These are phyloP conservation scores for Hirtodrosophila histrioides DNA, from an alignment of 2,888 invertebrate genomes.

Conservation along the genomic window DNA sequence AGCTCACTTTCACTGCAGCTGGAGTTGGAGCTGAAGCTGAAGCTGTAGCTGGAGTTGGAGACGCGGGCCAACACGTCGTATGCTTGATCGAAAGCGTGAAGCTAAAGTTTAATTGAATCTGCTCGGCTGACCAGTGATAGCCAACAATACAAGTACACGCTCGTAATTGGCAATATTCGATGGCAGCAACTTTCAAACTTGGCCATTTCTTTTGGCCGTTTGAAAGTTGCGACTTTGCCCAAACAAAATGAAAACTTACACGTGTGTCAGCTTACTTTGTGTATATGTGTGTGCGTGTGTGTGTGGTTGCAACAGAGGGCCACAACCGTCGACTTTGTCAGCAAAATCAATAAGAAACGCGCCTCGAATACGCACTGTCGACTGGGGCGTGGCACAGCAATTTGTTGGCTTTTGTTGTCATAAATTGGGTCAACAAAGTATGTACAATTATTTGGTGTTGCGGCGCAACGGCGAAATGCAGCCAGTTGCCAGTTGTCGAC, in stretches of 20 bases:
- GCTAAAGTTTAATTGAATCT: slow-evolving; percentile 77
- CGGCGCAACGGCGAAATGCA: slow-evolving; percentile 52
- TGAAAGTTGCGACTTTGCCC: slow-evolving; percentile 10
- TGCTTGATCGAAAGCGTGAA: slow-evolving; percentile 74
- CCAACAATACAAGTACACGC: slow-evolving; percentile 38
- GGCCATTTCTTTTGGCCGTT: slow-evolving; percentile 67
- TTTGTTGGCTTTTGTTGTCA: slow-evolving; percentile 44
- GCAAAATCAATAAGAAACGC: slow-evolving; percentile 54
- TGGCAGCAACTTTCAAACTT: slow-evolving; percentile 72
- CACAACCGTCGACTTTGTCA: slow-evolving; percentile 13
- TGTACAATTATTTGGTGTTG: slow-evolving; percentile 63
- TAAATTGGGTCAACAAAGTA: slow-evolving; percentile 74
- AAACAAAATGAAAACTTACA: slow-evolving; percentile 21
- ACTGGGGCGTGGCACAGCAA: slow-evolving; percentile 30
- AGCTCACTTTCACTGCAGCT: slow-evolving; percentile 62
- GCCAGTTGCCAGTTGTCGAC: slow-evolving; percentile 17
- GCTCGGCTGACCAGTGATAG: slow-evolving; percentile 30
- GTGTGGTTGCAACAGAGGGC: slow-evolving; percentile 16
- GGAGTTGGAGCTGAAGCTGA: slow-evolving; percentile 10
- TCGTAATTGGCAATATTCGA: slow-evolving; percentile 67
- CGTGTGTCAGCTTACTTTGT: slow-evolving; percentile 4
- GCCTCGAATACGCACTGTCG: slow-evolving; percentile 28
- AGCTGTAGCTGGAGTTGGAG: slow-evolving; percentile 1
- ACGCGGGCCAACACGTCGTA: slow-evolving; percentile 50
- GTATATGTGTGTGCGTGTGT: slow-evolving; percentile 9